A percentile compares a stretch with the other conserved stretches of the same genome.
These are phyloP conservation scores for Eonycteris spelaea DNA, from an alignment of 2,113 vertebrate genomes.

Conservation along the genomic window DNA sequence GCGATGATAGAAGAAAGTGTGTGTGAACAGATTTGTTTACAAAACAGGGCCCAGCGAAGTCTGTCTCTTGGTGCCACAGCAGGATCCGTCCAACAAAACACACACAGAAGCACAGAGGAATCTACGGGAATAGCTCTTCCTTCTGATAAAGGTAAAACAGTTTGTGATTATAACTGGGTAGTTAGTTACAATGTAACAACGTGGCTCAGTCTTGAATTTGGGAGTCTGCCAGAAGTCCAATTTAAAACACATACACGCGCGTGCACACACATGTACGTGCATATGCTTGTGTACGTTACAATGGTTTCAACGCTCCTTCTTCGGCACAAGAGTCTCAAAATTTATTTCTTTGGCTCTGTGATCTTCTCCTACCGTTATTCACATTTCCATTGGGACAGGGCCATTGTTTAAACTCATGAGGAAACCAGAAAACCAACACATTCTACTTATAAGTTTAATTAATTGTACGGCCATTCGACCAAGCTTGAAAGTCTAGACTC, in stretches of 20 bases:
- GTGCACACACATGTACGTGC: not conserved
- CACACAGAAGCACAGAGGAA: constrained; percentile 12
- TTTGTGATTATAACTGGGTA: not conserved
- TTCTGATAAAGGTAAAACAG: not conserved
- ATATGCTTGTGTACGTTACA: rapidly evolving
- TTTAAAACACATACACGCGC: not conserved
- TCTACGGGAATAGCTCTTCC: not conserved
- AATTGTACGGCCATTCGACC: not conserved
- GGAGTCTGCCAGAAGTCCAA: not conserved
- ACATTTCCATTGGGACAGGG: not conserved
- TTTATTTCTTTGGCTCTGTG: not conserved
- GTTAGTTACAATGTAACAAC: not conserved
- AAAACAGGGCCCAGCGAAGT: constrained; percentile 60
- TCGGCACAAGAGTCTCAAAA: not conserved
- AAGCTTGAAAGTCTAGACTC: not conserved
- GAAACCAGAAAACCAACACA: not conserved
- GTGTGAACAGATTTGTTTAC: constrained; percentile 63
- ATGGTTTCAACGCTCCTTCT: not conserved
- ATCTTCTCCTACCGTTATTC: not conserved
- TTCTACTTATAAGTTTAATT: not conserved
- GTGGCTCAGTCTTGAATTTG: not conserved
- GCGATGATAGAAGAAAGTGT: constrained; percentile 5
- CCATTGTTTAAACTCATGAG: not conserved
- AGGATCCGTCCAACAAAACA: constrained; percentile 45
- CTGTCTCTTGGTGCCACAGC: constrained; percentile 55